These are phyloP conservation scores for Palythoa grandiflora DNA, from an alignment of 92 coral and sea anemone genomes.

Conservation along the genomic window DNA sequence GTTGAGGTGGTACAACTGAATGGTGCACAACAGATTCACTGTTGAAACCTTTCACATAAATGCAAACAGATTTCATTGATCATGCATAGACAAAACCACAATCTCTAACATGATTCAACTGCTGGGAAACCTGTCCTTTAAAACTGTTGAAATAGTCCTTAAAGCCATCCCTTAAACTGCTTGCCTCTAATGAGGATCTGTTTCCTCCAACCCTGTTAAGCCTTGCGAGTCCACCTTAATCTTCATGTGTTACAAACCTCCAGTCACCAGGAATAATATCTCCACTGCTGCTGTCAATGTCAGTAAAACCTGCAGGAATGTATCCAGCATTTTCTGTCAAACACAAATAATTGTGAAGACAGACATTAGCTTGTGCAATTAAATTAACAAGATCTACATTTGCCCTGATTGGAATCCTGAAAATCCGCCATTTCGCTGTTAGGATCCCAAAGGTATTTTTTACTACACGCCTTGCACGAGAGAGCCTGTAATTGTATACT, in stretches of 20 bases:
- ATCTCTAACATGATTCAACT: constrained; percentile 35
- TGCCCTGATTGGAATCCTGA: constrained; percentile 29
- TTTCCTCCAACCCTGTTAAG: constrained; percentile 27
- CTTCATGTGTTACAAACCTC: constrained; percentile 24
- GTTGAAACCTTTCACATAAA: no score
- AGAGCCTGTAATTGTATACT: not conserved
- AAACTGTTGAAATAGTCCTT: constrained; percentile 43
- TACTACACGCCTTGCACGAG: constrained; percentile 21
- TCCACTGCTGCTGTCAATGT: constrained; percentile 41
- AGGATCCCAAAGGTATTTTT: constrained; percentile 21
- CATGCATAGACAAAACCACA: constrained; percentile 23
- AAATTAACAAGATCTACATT: not conserved
- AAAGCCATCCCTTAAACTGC: constrained; percentile 31
- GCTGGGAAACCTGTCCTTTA: constrained; percentile 36
- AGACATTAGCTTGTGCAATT: not conserved
- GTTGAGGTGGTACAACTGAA: no score
- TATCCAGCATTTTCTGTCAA: constrained; percentile 31
- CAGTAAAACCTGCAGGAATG: constrained; percentile 32
- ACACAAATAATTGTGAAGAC: constrained; percentile 25
- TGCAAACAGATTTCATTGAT: not conserved
- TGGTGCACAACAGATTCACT: no score
- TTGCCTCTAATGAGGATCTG: constrained; percentile 38
- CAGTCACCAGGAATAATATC: constrained; percentile 29
- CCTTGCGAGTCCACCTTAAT: constrained; percentile 35
- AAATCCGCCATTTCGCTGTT: constrained; percentile 13